Base-by-base conservation (phyloP, 1,140 invertebrate species). In the Palaemon carinicauda region DNA sequence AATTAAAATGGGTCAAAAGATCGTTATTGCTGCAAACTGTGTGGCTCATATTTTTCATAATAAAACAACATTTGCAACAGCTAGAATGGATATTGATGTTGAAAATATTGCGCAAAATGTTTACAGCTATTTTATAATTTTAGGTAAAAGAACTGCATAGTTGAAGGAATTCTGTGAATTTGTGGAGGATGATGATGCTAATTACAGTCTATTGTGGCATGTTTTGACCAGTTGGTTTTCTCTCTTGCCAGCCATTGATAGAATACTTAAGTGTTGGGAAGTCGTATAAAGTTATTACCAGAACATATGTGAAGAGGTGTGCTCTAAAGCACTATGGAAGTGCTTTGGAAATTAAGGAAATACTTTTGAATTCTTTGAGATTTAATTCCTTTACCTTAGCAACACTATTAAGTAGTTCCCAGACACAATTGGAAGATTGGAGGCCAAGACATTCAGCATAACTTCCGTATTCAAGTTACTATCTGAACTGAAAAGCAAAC, bases 101-200 rank as follows among this genome's bases (percentile, higher is more conserved):
- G 78, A 80, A 80, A 80, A 80, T 80, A 80, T 80, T 60, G 53
- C 31, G 78, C 51, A 56, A 51, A 80, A 80, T 27, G 3, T 80
- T n/a, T 29, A 80, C 33, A 41, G 27, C 53, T 19, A 65, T 80
- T 60, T 80, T 31, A 80, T 21, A 52, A 0, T 77, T 50, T 77
- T 14, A n/a, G 52, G 33, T 50, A 60, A 54, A 19, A 12, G 78
- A 80, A 80, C 78, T 31, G 52, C 19, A 56, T 17, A 60, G 73
- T 75, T 41, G 33, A 75, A 41, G 33, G 73, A 75, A 41, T 75
- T 73, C 69, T 75, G 73, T 41, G 73, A 75, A 75, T 75, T 75
- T 33, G 24, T 41, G 31, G 73, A 75, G 33, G 60, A 21, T 69
- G 24, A 31, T n/a, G n/a, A n/a, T n/a, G n/a, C n/a, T 75, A 75